phyloP scores from a whole-genome alignment of 2,113 vertebrate species.

The Blennius ocellaris region DNA sequence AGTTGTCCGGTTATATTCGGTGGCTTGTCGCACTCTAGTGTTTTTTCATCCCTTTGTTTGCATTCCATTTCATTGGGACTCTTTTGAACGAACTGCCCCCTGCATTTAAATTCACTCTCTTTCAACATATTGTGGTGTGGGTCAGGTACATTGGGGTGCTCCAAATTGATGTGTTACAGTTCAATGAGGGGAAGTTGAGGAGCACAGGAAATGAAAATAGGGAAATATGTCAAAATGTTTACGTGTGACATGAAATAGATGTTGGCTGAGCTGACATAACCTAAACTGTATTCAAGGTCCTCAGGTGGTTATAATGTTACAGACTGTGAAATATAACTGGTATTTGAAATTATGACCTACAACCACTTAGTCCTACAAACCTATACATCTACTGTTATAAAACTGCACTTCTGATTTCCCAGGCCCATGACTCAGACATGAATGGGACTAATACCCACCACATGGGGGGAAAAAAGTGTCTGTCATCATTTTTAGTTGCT shows the following conservation, averaged over 20 bases:
- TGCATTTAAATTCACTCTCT: conserved; percentile 50
- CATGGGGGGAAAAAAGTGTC: too few relatives aligned
- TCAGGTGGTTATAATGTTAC: background rate
- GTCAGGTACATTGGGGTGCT: conserved; percentile 19
- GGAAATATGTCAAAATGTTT: conserved; percentile 52
- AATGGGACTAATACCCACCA: too few relatives aligned
- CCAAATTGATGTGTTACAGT: conserved; percentile 46
- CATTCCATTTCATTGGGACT: conserved; percentile 6
- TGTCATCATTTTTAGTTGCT: too few relatives aligned
- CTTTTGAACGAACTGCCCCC: conserved; percentile 26
- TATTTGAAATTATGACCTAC: too few relatives aligned
- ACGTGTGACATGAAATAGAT: conserved; percentile 29
- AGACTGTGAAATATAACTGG: too few relatives aligned
- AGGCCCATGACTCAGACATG: too few relatives aligned
- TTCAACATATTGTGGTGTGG: conserved; percentile 41
- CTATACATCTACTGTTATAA: too few relatives aligned
- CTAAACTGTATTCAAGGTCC: background rate
- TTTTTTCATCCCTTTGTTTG: conserved; percentile 30
- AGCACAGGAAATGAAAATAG: conserved; percentile 66
- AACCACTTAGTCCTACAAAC: too few relatives aligned
- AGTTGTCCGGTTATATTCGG: conserved; percentile 13
- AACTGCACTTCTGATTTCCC: too few relatives aligned
- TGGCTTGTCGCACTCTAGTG: background rate
- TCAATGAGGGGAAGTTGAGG: conserved; percentile 57
- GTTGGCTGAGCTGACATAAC: conserved; percentile 24